A percentile compares a stretch with the other conserved stretches of the same genome.
These are phyloP conservation scores for Pluvianellus socialis DNA, from an alignment of 2,113 vertebrate genomes.

Conservation along the genomic window DNA sequence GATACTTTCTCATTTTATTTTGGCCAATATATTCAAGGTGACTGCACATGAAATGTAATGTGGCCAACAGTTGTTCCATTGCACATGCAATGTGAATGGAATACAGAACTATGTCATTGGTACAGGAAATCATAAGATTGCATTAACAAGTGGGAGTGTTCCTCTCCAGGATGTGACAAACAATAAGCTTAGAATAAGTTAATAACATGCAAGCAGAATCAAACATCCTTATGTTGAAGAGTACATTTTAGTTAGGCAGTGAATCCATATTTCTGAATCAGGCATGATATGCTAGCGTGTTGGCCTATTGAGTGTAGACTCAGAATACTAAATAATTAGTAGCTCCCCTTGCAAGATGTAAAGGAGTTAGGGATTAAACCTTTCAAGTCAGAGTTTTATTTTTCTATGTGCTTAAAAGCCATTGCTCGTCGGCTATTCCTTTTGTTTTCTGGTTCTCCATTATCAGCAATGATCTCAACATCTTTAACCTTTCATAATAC, in stretches of 20 bases:
- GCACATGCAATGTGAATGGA: background rate
- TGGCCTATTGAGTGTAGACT: background rate
- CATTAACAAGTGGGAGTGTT: background rate
- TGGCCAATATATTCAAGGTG: background rate
- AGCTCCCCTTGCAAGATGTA: background rate
- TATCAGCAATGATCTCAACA: slow-evolving; percentile 32
- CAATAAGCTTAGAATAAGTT: background rate
- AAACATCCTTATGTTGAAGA: background rate
- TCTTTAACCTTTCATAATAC: slow-evolving; percentile 40
- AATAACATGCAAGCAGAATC: background rate
- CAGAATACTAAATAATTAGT: background rate
- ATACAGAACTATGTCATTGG: background rate
- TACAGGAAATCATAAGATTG: background rate
- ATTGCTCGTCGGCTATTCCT: background rate
- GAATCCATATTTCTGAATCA: background rate
- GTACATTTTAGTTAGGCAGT: background rate
- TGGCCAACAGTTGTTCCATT: background rate
- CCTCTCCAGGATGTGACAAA: background rate
- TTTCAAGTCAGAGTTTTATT: slow-evolving; percentile 47
- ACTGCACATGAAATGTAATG: background rate
- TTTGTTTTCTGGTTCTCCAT: slow-evolving; percentile 48
- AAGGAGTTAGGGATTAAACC: background rate
- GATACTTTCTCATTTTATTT: background rate
- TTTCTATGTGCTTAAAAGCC: slow-evolving; percentile 17
- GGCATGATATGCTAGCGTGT: background rate